phyloP scores from a whole-genome alignment of 1,140 invertebrate species.

The Rhagoletis pomonella region DNA sequence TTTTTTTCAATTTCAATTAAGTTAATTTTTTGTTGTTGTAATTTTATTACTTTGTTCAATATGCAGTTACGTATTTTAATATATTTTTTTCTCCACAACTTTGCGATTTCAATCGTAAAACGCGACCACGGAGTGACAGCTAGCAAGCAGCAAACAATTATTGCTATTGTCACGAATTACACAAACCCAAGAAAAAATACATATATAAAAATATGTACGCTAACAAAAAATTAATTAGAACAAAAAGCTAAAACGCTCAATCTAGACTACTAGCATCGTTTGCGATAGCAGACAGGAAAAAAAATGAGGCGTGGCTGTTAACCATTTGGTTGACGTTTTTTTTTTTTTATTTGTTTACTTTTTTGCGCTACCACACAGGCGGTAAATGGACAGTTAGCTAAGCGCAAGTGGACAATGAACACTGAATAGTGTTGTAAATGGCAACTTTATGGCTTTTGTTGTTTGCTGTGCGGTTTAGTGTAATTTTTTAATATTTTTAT shows the following conservation, averaged over 20 bases:
- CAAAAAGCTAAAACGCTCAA: background rate
- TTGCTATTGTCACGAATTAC: constrained; percentile 42
- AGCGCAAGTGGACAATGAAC: constrained; percentile 43
- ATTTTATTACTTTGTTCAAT: background rate
- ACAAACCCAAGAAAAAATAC: background rate
- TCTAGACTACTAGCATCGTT: background rate
- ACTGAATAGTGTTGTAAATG: constrained; percentile 45
- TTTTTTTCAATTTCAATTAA: background rate
- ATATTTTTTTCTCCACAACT: background rate
- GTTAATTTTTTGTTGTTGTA: background rate
- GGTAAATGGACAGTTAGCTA: constrained; percentile 24
- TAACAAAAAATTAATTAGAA: background rate
- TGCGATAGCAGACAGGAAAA: too few species aligned
- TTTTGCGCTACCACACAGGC: background rate
- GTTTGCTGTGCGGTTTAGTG: background rate
- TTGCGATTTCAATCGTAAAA: constrained; percentile 46
- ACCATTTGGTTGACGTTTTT: background rate
- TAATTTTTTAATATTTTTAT: constrained; percentile 5
- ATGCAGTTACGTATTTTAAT: background rate
- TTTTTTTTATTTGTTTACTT: background rate
- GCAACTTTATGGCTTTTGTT: constrained; percentile 33
- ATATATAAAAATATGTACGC: too few species aligned
- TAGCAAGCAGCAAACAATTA: constrained; percentile 51
- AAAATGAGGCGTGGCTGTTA: constrained; percentile 18
- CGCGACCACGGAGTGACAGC: constrained; percentile 40